These are phyloP conservation scores for Nesometra sesokonis DNA, from an alignment of 35 echinoderm and acorn worm genomes.

Conservation along the genomic window DNA sequence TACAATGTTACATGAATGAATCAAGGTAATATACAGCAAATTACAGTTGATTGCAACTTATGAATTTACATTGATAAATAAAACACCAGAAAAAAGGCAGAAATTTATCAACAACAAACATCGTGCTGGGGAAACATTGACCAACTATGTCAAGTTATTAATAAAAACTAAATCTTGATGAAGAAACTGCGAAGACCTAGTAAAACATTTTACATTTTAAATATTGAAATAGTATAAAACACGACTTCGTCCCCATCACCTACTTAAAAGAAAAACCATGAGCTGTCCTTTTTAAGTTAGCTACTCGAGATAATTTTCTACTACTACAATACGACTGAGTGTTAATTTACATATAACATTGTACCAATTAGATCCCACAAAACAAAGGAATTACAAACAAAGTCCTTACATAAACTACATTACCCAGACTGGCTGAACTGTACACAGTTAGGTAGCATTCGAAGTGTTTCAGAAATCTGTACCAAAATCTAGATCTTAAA, in stretches of 20 bases:
- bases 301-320: background rate
- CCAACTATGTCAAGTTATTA: background rate
- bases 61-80: no score
- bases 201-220: no score
- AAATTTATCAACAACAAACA: no score
- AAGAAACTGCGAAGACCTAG: no score
- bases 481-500: no score
- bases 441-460: no score
- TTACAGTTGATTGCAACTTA: background rate
- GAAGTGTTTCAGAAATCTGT: no score
- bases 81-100: no score
- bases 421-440: no score
- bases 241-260: no score
- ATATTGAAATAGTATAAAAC: no score
- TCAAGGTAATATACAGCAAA: background rate
- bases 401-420: background rate
- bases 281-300: background rate
- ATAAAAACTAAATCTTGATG: background rate
- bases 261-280: background rate
- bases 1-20: background rate
- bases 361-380: background rate
- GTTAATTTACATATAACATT: background rate
- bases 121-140: no score
- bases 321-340: background rate
- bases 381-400: background rate